Conservation (phyloP, 1,140 invertebrate species). For the Hylaeus anthracinus region DNA sequence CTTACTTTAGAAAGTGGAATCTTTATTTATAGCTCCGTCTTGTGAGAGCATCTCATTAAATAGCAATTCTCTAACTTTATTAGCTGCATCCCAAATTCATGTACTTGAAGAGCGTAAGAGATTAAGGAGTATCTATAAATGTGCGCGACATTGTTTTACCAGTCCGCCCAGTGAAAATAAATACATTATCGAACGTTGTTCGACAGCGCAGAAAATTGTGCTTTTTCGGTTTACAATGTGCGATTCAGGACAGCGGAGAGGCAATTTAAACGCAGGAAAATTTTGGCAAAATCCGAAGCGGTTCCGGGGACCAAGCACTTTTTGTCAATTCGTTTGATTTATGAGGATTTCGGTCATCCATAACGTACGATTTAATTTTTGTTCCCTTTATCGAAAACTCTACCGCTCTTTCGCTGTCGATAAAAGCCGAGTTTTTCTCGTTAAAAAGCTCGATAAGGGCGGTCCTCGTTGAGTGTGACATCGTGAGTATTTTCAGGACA, state of each 20-base stretch:
- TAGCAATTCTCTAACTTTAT: too few relatives aligned
- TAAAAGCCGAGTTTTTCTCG: slow-evolving; percentile 8
- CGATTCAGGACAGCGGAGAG: not conserved
- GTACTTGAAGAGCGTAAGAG: too few relatives aligned
- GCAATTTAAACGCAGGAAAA: not conserved
- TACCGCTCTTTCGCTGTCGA: not conserved
- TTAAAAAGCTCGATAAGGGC: not conserved
- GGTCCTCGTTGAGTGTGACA: not conserved
- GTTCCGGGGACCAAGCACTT: not conserved
- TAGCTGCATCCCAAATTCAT: too few relatives aligned
- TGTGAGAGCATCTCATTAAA: too few relatives aligned
- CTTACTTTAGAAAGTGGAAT: too few relatives aligned
- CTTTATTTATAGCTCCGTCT: too few relatives aligned
- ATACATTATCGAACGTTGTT: not conserved
- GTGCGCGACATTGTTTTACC: too few relatives aligned
- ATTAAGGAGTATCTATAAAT: too few relatives aligned
- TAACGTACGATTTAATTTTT: slow-evolving; percentile 25
- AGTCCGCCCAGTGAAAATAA: too few relatives aligned
- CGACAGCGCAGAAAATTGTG: not conserved
- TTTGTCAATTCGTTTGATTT: slow-evolving; percentile 18
- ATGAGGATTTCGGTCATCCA: slow-evolving; percentile 1
- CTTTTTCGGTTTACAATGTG: not conserved
- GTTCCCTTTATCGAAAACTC: not conserved
- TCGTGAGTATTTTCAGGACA: not conserved
- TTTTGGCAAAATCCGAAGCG: not conserved